Percentiles rank a stretch among this genome's conserved stretches.
These are phyloP conservation scores for Vanessa atalanta DNA, from an alignment of 1,140 invertebrate genomes.

Conservation along the genomic window DNA sequence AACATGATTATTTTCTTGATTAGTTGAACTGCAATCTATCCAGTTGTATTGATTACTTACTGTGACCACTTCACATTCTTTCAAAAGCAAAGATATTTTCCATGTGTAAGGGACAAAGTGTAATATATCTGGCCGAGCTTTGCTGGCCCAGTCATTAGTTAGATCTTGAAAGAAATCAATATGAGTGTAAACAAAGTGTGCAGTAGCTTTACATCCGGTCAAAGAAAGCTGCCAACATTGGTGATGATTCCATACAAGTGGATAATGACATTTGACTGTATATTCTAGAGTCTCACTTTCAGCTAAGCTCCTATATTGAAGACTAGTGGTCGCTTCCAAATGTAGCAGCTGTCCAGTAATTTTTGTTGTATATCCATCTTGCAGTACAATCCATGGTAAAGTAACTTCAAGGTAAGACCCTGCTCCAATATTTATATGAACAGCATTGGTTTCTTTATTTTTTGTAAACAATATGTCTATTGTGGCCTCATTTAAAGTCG, in stretches of 20 bases:
- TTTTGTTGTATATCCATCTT: constrained; percentile 93
- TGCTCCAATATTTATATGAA: constrained; percentile 95
- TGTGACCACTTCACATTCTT: constrained; percentile 97
- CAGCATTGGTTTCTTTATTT: constrained; percentile 97
- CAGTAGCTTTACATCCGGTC: constrained; percentile 96
- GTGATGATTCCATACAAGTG: constrained; percentile 95
- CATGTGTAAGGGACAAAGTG: constrained; percentile 99
- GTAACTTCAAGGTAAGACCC: constrained; percentile 97
- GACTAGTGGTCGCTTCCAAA: constrained; percentile 96
- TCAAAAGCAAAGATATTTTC: constrained; percentile 94
- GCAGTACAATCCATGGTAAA: constrained; percentile 94
- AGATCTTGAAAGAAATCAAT: constrained; percentile 98
- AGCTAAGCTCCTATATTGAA: constrained; percentile 94
- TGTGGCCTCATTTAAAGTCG: constrained; percentile 94
- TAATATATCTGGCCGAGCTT: constrained; percentile 93
- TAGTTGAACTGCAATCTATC: constrained; percentile 98
- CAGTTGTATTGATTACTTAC: constrained; percentile 98
- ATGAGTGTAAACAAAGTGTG: constrained; percentile 95
- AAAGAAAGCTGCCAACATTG: constrained; percentile 95
- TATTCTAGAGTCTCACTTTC: constrained; percentile 98
- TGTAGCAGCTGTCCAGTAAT: constrained; percentile 96
- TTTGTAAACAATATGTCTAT: constrained; percentile 98
- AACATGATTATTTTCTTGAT: constrained; percentile 96
- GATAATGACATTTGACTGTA: constrained; percentile 92
- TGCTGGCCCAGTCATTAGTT: constrained; percentile 97